A percentile compares a stretch with the other conserved stretches of the same genome.
Evolutionary conservation across 2,888 invertebrate genomes (phyloP).

Genomic region (Campoplex nolae): DNA sequence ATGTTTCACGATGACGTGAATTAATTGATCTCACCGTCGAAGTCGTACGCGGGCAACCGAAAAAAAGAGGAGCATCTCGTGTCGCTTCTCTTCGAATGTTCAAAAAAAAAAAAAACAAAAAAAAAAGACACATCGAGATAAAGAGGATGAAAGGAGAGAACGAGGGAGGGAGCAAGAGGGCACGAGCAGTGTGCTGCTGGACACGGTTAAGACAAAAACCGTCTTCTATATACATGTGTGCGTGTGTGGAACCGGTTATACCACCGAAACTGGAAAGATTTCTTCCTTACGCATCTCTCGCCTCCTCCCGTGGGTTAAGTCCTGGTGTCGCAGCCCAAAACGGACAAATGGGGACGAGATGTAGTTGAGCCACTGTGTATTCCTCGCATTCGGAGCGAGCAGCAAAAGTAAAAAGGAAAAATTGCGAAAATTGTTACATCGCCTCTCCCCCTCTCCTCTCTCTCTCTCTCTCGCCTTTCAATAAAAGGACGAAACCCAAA

Average conservation of each 20-base stretch:
- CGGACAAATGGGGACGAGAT: conserved; percentile 81
- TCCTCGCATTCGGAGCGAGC: conserved; percentile 17
- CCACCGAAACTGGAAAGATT: conserved; percentile 82
- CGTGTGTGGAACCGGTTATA: conserved; percentile 78
- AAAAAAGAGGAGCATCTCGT: conserved; percentile 39
- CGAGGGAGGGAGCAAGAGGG: conserved; percentile 29
- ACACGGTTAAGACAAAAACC: conserved; percentile 55
- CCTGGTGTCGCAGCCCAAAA: conserved; percentile 75
- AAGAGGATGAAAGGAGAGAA: conserved; percentile 26
- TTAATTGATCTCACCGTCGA: conserved; percentile 44
- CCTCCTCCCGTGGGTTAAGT: conserved; percentile 38
- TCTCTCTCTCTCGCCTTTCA: conserved; percentile 45
- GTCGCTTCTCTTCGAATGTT: conserved; percentile 39
- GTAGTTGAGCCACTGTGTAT: conserved; percentile 74
- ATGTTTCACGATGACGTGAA: conserved; percentile 44
- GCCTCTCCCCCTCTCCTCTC: not conserved
- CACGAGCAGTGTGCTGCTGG: not conserved
- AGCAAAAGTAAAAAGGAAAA: conserved; percentile 75
- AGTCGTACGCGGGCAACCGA: conserved; percentile 26
- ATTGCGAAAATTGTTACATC: conserved; percentile 73
- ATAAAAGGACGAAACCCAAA: not conserved
- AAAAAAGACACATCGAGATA: conserved; percentile 33
- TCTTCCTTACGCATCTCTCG: conserved; percentile 77
- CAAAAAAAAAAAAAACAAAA: not conserved
- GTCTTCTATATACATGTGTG: conserved; percentile 24